phyloP scores from a whole-genome alignment of 2,888 invertebrate genomes.

The Phyllotreta striolata region DNA sequence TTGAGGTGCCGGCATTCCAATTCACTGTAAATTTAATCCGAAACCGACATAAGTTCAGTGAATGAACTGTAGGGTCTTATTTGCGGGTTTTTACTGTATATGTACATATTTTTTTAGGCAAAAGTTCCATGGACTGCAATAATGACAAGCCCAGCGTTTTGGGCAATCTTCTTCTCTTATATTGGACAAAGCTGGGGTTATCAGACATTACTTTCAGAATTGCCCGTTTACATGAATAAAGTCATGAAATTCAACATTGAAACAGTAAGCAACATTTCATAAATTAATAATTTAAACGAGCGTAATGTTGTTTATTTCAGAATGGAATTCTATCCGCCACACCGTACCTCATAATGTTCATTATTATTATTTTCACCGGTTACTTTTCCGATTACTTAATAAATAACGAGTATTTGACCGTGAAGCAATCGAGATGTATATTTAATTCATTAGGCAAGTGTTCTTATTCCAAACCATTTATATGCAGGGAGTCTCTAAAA shows the following conservation, averaged over 20 bases:
- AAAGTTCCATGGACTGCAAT: slow-evolving; percentile 79
- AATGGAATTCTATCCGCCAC: slow-evolving; percentile 74
- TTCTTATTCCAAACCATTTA: too few species aligned
- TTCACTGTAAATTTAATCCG: too few species aligned
- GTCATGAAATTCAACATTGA: slow-evolving; percentile 57
- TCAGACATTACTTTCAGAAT: slow-evolving; percentile 41
- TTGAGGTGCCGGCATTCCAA: too few species aligned
- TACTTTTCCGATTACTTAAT: slow-evolving; percentile 69
- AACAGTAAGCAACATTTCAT: slow-evolving; percentile 27
- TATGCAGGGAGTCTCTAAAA: too few species aligned
- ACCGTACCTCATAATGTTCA: slow-evolving; percentile 77
- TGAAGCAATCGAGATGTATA: slow-evolving; percentile 1
- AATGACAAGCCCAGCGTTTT: slow-evolving; percentile 77
- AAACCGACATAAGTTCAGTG: too few species aligned
- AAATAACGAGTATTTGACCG: slow-evolving; percentile 50
- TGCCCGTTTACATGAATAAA: slow-evolving; percentile 44
- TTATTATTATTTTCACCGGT: slow-evolving; percentile 76
- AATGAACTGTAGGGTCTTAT: too few species aligned
- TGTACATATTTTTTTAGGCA: slow-evolving; percentile 15
- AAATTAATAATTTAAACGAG: neutral
- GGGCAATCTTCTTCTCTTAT: slow-evolving; percentile 67
- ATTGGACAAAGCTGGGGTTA: slow-evolving; percentile 46
- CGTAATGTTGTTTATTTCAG: slow-evolving; percentile 54
- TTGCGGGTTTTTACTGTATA: too few species aligned
- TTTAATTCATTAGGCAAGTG: slow-evolving; percentile 5